Conservation (phyloP, 2,797 vertebrate genomes). For the Macrochelys suwanniensis region DNA sequence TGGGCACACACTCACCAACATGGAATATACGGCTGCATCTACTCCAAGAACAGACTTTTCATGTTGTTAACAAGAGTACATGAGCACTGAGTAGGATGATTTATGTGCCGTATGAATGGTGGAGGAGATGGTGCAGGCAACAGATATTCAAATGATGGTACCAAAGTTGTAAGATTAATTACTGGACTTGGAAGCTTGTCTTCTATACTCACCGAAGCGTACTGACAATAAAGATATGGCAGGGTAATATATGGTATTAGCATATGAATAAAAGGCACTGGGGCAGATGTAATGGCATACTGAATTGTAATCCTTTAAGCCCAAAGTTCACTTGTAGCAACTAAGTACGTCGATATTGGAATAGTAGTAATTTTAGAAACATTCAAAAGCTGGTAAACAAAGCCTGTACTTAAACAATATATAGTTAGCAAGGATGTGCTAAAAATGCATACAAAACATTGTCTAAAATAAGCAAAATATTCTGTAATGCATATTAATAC, state of each 20-base stretch:
- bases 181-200: constrained; percentile 22
- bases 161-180: constrained; percentile 40
- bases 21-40: background rate
- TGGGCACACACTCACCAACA: background rate
- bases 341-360: background rate
- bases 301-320: constrained; percentile 11
- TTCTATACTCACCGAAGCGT: constrained; percentile 31
- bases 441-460: background rate
- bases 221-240: constrained; percentile 32
- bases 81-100: background rate
- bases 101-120: constrained; percentile 56
- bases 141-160: constrained; percentile 53
- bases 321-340: constrained; percentile 27
- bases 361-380: background rate
- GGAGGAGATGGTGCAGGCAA: constrained; percentile 43
- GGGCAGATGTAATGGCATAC: background rate
- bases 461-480: background rate
- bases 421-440: background rate
- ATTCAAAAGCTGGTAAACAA: background rate
- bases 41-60: constrained; percentile 20
- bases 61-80: constrained; percentile 56
- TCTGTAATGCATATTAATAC: background rate
- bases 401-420: background rate
- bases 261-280: constrained; percentile 32
- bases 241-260: background rate